Conservation (phyloP, 2,797 vertebrate species). For the Bradypodion ventrale region DNA sequence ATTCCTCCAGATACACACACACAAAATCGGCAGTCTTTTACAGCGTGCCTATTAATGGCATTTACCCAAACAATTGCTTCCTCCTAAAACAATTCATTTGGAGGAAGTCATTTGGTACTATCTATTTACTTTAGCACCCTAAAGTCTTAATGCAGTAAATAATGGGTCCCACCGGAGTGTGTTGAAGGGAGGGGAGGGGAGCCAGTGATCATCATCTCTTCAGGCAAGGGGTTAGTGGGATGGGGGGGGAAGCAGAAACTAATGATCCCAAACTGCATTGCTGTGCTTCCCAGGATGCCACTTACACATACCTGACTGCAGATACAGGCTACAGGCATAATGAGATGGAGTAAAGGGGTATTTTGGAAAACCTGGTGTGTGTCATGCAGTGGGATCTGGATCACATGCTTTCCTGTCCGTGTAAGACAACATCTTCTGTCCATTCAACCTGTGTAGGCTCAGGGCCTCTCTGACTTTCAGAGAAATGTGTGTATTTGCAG, state of each 20-base stretch:
- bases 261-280: slow-evolving; percentile 70
- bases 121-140: slow-evolving; percentile 75
- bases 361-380: not conserved
- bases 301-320: slow-evolving; percentile 68
- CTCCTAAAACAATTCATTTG: slow-evolving; percentile 52
- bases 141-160: slow-evolving; percentile 74
- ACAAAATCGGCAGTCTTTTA: slow-evolving; percentile 50
- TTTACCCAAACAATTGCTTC: slow-evolving; percentile 45
- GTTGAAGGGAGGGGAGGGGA: slow-evolving; percentile 54
- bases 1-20: not conserved
- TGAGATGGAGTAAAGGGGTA: slow-evolving; percentile 32
- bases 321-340: slow-evolving; percentile 54
- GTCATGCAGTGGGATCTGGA: not conserved
- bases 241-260: slow-evolving; percentile 59
- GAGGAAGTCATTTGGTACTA: slow-evolving; percentile 69
- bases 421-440: not conserved
- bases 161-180: slow-evolving; percentile 62
- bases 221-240: slow-evolving; percentile 63
- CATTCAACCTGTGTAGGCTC: not conserved
- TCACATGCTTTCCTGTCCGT: too few species aligned
- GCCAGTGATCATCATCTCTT: slow-evolving; percentile 74
- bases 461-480: too few species aligned
- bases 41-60: slow-evolving; percentile 60
- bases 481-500: too few species aligned
- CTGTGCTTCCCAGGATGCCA: slow-evolving; percentile 65